A percentile compares a stretch with the other conserved stretches of the same genome.
Conservation (phyloP, 1,140 invertebrate species). For the Eupristina koningsbergeri region DNA sequence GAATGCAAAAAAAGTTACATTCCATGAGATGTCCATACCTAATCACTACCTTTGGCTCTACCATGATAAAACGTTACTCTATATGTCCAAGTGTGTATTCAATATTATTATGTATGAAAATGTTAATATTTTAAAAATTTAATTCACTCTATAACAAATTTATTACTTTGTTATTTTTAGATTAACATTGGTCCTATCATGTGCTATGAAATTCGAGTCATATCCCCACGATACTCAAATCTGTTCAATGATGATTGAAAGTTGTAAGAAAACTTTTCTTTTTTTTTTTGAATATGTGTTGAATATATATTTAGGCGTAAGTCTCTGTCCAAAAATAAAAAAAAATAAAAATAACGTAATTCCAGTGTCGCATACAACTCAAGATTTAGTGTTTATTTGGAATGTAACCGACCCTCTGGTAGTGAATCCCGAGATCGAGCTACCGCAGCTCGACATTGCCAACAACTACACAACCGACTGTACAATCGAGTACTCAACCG, state of each 20-base stretch:
- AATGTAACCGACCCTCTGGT: slow-evolving; percentile 90
- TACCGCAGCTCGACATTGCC: slow-evolving; percentile 89
- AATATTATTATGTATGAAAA: slow-evolving; percentile 16
- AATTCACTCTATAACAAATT: not conserved
- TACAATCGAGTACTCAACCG: slow-evolving; percentile 90
- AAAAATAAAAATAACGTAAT: not conserved
- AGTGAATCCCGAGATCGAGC: slow-evolving; percentile 88
- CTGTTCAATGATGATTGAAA: slow-evolving; percentile 93
- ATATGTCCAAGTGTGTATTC: slow-evolving; percentile 88
- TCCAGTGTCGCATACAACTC: slow-evolving; percentile 87
- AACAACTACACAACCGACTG: slow-evolving; percentile 91
- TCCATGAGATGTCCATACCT: slow-evolving; percentile 94
- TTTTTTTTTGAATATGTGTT: too few species aligned
- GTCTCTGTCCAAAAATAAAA: too few species aligned
- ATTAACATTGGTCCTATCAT: slow-evolving; percentile 88
- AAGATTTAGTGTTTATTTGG: slow-evolving; percentile 90
- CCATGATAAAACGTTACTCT: slow-evolving; percentile 90
- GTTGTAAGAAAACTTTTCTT: slow-evolving; percentile 80
- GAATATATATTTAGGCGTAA: too few species aligned
- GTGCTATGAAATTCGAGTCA: slow-evolving; percentile 94
- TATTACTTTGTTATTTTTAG: slow-evolving; percentile 72
- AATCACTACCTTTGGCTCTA: slow-evolving; percentile 94
- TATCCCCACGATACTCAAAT: slow-evolving; percentile 93
- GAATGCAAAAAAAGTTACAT: slow-evolving; percentile 93
- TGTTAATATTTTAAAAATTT: not conserved